Percentiles rank a stretch among this genome's conserved stretches.
phyloP scores from a whole-genome alignment of 2,797 vertebrate species.

The Rhabdomys pumilio region DNA sequence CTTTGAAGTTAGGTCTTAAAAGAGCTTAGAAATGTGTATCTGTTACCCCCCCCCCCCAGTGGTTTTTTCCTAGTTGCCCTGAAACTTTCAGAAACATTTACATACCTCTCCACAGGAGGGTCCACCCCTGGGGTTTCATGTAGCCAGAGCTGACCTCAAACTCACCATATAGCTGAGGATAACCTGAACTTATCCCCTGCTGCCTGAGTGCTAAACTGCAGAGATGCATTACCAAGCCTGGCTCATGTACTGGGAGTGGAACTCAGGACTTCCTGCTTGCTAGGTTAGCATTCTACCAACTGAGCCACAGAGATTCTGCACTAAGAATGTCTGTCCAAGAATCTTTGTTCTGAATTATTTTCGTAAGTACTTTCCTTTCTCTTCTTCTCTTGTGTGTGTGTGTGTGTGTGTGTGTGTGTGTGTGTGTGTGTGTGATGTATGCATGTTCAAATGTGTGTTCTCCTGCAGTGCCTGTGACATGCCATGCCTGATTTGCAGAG shows the following conservation, averaged over 20 bases:
- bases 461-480: no score
- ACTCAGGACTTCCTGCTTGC: neutral
- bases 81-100: slow-evolving; percentile 28
- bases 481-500: neutral
- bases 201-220: neutral
- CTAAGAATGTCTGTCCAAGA: slow-evolving; percentile 10
- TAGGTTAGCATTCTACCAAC: neutral
- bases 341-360: neutral
- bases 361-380: slow-evolving; percentile 45
- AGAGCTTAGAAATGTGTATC: neutral
- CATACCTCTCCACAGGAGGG: neutral
- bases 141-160: neutral
- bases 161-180: neutral
- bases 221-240: neutral
- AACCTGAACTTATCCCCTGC: neutral
- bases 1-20: neutral
- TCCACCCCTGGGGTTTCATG: neutral
- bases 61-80: slow-evolving; percentile 10
- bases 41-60: neutral
- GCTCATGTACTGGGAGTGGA: no score
- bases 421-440: neutral
- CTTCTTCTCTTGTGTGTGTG: neutral
- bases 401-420: neutral
- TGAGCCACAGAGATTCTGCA: neutral
- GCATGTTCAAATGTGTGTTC: neutral